Conservation (phyloP, 1,140 invertebrate genomes). For the Drosophila mayri region DNA sequence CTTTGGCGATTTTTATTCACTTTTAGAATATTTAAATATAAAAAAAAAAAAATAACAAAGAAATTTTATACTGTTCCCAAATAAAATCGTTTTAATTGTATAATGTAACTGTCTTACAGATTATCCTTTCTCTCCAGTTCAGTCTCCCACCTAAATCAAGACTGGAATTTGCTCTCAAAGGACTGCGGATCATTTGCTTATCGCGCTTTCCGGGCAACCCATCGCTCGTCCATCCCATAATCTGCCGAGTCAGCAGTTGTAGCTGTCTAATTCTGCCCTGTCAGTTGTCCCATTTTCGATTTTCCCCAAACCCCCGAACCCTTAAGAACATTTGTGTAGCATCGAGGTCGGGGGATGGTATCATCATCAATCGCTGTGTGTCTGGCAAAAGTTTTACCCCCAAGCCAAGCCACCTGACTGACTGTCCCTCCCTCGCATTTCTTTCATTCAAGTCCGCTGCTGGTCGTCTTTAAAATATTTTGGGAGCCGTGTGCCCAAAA, state of each 20-base stretch:
- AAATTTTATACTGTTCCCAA: too few relatives aligned
- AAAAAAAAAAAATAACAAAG: too few relatives aligned
- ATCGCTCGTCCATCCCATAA: constrained; percentile 4
- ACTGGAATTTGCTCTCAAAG: neutral
- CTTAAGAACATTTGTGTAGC: constrained; percentile 1
- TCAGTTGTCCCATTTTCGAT: constrained; percentile 22
- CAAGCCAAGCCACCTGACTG: neutral
- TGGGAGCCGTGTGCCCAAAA: constrained; percentile 44
- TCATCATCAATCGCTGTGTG: constrained; percentile 34
- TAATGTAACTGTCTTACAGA: too few relatives aligned
- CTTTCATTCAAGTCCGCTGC: constrained; percentile 10
- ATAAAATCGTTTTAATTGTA: too few relatives aligned
- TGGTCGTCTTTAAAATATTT: constrained; percentile 58
- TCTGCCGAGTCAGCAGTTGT: constrained; percentile 40
- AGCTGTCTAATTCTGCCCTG: neutral
- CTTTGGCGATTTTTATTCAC: too few relatives aligned
- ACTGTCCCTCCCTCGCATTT: constrained; percentile 9
- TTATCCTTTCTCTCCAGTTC: too few relatives aligned
- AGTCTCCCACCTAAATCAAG: too few relatives aligned
- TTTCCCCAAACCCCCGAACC: neutral
- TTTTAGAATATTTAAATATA: too few relatives aligned
- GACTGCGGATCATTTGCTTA: neutral
- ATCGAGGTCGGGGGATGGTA: constrained; percentile 12
- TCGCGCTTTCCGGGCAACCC: neutral
- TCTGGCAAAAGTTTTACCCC: neutral